phyloP scores from a whole-genome alignment of 2,797 vertebrate species.

The Carduelis carduelis region DNA sequence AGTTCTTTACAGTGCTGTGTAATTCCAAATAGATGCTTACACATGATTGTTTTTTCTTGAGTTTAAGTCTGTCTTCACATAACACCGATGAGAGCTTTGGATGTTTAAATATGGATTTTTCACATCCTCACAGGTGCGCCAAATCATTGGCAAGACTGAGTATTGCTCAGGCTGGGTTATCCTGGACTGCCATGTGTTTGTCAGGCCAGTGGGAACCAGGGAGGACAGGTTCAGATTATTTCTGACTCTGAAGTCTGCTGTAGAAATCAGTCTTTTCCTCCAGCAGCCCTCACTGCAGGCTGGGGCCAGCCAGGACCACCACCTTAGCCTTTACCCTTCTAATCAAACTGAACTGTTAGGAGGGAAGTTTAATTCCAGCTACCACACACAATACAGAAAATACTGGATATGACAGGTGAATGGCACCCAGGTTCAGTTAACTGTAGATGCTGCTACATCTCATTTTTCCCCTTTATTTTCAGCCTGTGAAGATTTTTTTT shows the following conservation, averaged over 20 bases:
- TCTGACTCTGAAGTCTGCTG: background rate
- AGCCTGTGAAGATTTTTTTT: background rate
- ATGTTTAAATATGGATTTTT: background rate
- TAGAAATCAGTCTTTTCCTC: background rate
- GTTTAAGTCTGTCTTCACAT: background rate
- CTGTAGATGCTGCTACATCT: background rate
- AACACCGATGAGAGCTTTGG: background rate
- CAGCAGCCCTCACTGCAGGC: background rate
- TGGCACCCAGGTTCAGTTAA: background rate
- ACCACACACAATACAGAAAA: background rate
- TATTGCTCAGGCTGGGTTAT: background rate
- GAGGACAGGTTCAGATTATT: background rate
- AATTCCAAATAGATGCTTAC: background rate
- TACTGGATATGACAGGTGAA: background rate
- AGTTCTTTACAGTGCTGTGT: background rate
- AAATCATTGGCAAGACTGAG: background rate
- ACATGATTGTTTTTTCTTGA: background rate
- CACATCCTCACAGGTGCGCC: background rate
- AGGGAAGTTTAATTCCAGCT: background rate
- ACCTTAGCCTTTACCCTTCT: background rate
- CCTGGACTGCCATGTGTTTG: background rate
- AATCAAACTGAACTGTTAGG: background rate
- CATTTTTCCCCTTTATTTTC: background rate
- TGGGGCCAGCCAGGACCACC: background rate
- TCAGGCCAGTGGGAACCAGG: fast-evolving